phyloP scores from a whole-genome alignment of 2,888 invertebrate species.

The Tinea semifulvella region DNA sequence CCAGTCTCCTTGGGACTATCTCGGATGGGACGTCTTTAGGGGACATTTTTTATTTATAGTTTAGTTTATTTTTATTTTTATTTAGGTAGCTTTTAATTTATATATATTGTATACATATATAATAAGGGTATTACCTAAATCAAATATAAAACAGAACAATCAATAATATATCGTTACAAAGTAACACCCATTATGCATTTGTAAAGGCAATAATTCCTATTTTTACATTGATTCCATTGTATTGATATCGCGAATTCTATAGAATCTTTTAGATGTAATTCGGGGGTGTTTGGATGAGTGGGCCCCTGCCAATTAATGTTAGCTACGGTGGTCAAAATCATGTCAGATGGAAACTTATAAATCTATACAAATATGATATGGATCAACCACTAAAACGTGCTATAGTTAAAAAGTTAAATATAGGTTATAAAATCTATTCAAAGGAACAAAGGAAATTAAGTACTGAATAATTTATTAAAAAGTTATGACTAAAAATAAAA shows the following conservation, averaged over 20 bases:
- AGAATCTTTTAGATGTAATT: constrained; percentile 17
- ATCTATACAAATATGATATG: constrained; percentile 27
- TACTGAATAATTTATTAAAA: too few species aligned
- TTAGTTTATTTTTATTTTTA: too few species aligned
- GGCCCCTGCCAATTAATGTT: constrained; percentile 62
- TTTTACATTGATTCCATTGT: constrained; percentile 45
- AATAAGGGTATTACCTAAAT: background rate
- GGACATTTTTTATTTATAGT: too few species aligned
- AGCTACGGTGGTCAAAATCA: constrained; percentile 56
- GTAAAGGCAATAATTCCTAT: constrained; percentile 43
- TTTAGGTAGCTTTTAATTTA: background rate
- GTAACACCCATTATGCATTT: constrained; percentile 38
- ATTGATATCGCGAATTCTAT: constrained; percentile 46
- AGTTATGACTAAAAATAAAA: constrained; percentile 20
- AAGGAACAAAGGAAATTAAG: too few species aligned
- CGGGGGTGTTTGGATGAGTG: background rate
- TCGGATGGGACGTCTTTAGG: too few species aligned
- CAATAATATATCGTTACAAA: background rate
- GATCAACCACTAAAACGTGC: constrained; percentile 24
- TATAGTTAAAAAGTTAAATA: too few species aligned
- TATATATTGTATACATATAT: background rate
- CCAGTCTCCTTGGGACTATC: too few species aligned
- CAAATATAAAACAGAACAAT: background rate
- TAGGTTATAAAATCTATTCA: too few species aligned
- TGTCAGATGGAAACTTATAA: constrained; percentile 51